phyloP scores from a whole-genome alignment of 1,140 invertebrate genomes.

The Drosophila melanogaster region Release_6_plus_ISO1_MT NT_037436.4:8673501-8674000 shows the following conservation, averaged over 20 bases:
- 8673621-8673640: conserved; percentile 42
- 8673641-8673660: conserved; percentile 61
- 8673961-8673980: conserved; percentile 51
- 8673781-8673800: conserved; percentile 39
- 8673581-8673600: conserved; percentile 82
- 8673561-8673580: conserved; percentile 63
- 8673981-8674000: conserved; percentile 5
- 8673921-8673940: conserved; percentile 81
- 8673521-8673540: conserved; percentile 80
- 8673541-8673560: conserved; percentile 74
- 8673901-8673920: conserved; percentile 76
- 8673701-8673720: conserved; percentile 42
- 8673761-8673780: conserved; percentile 63
- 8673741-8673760: conserved; percentile 75
- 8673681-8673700: conserved; percentile 22
- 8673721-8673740: conserved; percentile 79
- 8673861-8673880: conserved; percentile 54
- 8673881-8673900: conserved; percentile 3
- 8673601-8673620: conserved; percentile 72
- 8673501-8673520: conserved; percentile 55
- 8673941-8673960: conserved; percentile 82
- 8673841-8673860: conserved; percentile 83
- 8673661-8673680: conserved; percentile 47
- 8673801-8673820: conserved; percentile 22
- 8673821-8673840: conserved; percentile 45